These are phyloP conservation scores for Streblospio benedicti DNA, from an alignment of 1,140 invertebrate genomes.

Conservation along the genomic window DNA sequence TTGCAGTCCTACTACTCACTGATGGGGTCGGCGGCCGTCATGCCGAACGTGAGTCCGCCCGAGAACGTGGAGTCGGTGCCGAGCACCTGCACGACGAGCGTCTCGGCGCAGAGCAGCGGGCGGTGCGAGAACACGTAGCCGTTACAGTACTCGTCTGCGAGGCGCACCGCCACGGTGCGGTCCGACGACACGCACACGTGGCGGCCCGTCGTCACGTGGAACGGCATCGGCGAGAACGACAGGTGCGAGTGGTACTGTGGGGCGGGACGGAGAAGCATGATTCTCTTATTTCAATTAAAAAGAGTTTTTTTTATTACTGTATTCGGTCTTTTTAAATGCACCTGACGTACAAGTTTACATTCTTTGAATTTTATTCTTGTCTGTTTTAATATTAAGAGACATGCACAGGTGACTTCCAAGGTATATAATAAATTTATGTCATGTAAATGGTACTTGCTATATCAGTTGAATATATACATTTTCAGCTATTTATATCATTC, in stretches of 20 bases:
- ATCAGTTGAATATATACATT: too few relatives aligned
- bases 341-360: too few relatives aligned
- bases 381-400: too few relatives aligned
- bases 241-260: slow-evolving; percentile 28
- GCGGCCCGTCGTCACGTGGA: slow-evolving; percentile 62
- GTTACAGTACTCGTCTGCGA: slow-evolving; percentile 79
- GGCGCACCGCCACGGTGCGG: slow-evolving; percentile 67
- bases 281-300: too few relatives aligned
- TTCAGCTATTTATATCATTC: too few relatives aligned
- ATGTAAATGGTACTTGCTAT: too few relatives aligned
- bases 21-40: slow-evolving; percentile 85
- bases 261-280: slow-evolving; percentile 17
- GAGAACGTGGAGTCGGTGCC: slow-evolving; percentile 75
- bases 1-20: too few relatives aligned
- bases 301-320: too few relatives aligned
- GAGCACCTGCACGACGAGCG: slow-evolving; percentile 62
- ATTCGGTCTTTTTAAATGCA: too few relatives aligned
- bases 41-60: slow-evolving; percentile 78
- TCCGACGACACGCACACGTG: slow-evolving; percentile 67
- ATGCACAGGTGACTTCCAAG: too few relatives aligned
- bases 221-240: slow-evolving; percentile 31
- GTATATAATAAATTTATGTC: too few relatives aligned
- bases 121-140: slow-evolving; percentile 86
- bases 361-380: too few relatives aligned
- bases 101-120: slow-evolving; percentile 75